phyloP scores from a whole-genome alignment of 2,797 vertebrate species.

The Lagorchestes hirsutus region DNA sequence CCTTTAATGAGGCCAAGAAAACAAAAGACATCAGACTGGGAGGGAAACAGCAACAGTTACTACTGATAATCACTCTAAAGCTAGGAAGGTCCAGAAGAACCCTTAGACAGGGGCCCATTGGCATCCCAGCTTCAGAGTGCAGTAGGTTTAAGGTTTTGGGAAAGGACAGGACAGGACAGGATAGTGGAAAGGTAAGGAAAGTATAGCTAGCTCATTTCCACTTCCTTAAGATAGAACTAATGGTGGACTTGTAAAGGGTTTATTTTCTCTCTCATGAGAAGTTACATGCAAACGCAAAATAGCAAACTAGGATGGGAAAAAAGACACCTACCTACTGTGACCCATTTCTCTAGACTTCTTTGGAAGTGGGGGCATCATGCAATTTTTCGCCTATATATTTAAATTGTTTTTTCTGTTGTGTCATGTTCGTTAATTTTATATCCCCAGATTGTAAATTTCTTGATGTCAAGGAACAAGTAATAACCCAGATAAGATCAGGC shows the following conservation, averaged over 20 bases:
- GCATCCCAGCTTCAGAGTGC: no score
- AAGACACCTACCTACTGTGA: neutral
- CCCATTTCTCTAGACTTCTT: neutral
- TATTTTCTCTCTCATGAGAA: neutral
- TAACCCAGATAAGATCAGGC: neutral
- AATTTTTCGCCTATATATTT: neutral
- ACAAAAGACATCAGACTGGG: no score
- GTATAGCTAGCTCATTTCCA: neutral
- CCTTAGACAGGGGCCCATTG: no score
- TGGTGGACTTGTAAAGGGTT: neutral
- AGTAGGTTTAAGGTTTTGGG: no score
- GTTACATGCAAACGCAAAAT: neutral
- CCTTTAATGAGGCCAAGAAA: no score
- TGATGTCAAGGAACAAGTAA: neutral
- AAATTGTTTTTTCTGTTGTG: neutral
- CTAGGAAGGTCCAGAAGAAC: no score
- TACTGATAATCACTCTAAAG: no score
- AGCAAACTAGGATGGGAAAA: neutral
- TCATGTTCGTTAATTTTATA: neutral
- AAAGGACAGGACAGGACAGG: no score
- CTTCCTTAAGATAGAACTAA: neutral
- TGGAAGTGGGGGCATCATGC: neutral
- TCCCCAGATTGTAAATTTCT: neutral
- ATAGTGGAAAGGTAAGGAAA: neutral
- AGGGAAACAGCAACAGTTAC: no score